Percentiles rank a stretch among this genome's conserved stretches.
phyloP scores from a whole-genome alignment of 2,797 vertebrate species.

The Eulemur rubriventer region DNA sequence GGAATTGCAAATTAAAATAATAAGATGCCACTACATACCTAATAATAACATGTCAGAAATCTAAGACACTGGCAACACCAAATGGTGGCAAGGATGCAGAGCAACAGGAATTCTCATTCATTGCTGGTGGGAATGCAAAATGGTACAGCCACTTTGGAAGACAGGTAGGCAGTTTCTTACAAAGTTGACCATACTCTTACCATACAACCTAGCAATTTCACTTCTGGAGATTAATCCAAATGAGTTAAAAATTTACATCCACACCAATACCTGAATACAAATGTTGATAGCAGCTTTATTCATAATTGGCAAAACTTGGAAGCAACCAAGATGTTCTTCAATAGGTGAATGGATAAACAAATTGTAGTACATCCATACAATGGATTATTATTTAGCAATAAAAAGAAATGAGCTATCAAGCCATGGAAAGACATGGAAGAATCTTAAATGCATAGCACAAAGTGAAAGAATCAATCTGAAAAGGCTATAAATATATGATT shows the following conservation, averaged over 20 bases:
- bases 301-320: constrained; percentile 12
- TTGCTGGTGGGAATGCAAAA: background rate
- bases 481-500: background rate
- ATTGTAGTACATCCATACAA: background rate
- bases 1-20: constrained; percentile 1
- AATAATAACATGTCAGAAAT: constrained; percentile 4
- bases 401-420: constrained; percentile 4
- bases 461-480: background rate
- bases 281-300: constrained; percentile 16
- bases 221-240: background rate
- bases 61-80: background rate
- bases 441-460: background rate
- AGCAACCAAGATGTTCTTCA: background rate
- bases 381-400: background rate
- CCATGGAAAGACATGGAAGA: background rate
- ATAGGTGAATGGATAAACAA: background rate
- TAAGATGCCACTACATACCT: background rate
- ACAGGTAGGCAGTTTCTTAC: background rate
- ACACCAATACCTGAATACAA: background rate
- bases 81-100: background rate
- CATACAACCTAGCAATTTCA: background rate
- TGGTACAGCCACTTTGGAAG: background rate
- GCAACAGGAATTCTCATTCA: background rate
- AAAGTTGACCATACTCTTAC: background rate
- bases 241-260: background rate